These are phyloP conservation scores for Microtus montanus DNA, from an alignment of 2,113 vertebrate genomes.

Conservation along the genomic window DNA sequence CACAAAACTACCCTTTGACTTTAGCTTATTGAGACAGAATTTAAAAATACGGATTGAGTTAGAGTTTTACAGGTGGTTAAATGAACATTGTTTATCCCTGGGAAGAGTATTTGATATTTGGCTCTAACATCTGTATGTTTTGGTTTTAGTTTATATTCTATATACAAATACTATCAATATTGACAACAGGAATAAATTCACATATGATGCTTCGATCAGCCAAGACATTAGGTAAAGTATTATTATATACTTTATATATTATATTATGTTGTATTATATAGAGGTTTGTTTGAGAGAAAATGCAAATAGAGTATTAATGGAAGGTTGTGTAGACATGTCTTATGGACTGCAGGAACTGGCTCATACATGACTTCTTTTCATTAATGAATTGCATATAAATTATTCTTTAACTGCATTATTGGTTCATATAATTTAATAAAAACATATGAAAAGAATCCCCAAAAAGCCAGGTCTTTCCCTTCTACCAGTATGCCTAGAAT, in stretches of 20 bases:
- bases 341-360: background rate
- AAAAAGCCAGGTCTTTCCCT: background rate
- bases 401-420: background rate
- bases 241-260: no score
- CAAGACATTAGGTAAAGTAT: constrained; percentile 74
- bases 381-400: constrained; percentile 7
- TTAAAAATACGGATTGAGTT: background rate
- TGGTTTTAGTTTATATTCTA: constrained; percentile 73
- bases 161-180: constrained; percentile 56
- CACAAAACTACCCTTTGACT: background rate
- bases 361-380: constrained; percentile 39
- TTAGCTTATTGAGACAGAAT: background rate
- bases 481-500: background rate
- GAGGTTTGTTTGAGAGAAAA: constrained; percentile 26
- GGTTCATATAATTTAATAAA: constrained; percentile 27
- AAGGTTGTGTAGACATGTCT: background rate
- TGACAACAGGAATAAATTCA: constrained; percentile 75
- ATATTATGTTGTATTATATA: background rate
- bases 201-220: constrained; percentile 66
- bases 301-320: background rate
- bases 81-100: constrained; percentile 11
- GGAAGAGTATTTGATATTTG: background rate
- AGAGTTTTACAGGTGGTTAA: constrained; percentile 31
- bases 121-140: constrained; percentile 53
- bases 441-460: background rate